A percentile compares a stretch with the other conserved stretches of the same genome.
Evolutionary conservation across 2,888 invertebrate genomes (phyloP).

Genomic region (Macroteleia sp.): DNA sequence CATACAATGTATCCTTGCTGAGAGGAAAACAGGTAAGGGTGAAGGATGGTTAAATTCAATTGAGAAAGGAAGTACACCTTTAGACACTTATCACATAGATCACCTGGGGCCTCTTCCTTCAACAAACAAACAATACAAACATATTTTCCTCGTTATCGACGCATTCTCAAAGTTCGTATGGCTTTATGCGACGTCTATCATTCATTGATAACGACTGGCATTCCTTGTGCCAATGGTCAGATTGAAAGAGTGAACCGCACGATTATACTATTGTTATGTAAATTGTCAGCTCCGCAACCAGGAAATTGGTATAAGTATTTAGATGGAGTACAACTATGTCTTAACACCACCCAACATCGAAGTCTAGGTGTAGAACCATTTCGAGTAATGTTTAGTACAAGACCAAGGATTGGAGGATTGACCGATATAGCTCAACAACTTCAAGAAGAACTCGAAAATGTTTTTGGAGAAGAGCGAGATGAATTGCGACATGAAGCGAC

Average conservation of each 20-base stretch:
- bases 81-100: constrained; percentile 17
- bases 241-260: too few relatives aligned
- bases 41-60: constrained; percentile 11
- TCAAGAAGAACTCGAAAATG: neutral
- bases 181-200: neutral
- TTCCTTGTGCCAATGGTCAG: too few relatives aligned
- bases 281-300: neutral
- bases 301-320: neutral
- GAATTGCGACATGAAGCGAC: neutral
- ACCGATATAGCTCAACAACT: neutral
- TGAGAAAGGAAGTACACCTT: neutral
- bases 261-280: neutral
- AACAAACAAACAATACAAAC: constrained; percentile 1
- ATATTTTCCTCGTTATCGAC: neutral
- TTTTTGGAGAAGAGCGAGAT: neutral
- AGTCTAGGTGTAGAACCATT: neutral
- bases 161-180: neutral
- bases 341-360: neutral
- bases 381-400: neutral
- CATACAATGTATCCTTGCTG: neutral
- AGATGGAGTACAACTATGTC: neutral
- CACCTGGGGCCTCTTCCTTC: constrained; percentile 11
- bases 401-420: neutral
- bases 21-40: neutral
- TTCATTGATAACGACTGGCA: too few relatives aligned